These are phyloP conservation scores for Myrmophylax atrothorax DNA, from an alignment of 2,113 vertebrate genomes.

Conservation along the genomic window DNA sequence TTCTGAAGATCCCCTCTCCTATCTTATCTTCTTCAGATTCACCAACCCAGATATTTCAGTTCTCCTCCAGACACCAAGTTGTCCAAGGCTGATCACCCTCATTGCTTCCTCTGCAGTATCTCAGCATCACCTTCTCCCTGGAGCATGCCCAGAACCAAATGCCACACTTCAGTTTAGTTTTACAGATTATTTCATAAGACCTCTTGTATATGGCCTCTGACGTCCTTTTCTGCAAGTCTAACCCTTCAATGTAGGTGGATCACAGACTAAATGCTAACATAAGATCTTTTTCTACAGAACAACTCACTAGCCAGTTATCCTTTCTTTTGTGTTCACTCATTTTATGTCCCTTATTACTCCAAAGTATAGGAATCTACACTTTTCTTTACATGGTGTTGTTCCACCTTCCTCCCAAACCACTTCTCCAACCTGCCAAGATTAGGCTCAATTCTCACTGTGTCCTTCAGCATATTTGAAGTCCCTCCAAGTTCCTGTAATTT, in stretches of 20 bases:
- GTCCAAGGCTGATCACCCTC: background rate
- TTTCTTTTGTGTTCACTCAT: background rate
- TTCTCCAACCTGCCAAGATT: background rate
- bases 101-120: background rate
- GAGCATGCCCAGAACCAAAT: background rate
- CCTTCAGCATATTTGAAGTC: background rate
- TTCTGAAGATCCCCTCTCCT: background rate
- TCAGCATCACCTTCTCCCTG: background rate
- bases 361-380: background rate
- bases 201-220: background rate
- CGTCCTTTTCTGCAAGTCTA: background rate
- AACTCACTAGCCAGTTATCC: background rate
- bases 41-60: background rate
- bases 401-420: background rate
- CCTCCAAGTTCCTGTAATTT: background rate
- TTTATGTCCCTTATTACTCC: background rate
- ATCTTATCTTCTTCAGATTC: background rate
- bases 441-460: background rate
- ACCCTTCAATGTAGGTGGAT: background rate
- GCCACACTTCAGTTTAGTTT: background rate
- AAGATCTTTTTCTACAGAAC: background rate
- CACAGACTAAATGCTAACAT: background rate
- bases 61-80: background rate
- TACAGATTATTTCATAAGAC: background rate
- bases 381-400: background rate